A percentile compares a stretch with the other conserved stretches of the same genome.
Conservation (phyloP, 2,113 vertebrate species). For the Salminus brasiliensis region DNA sequence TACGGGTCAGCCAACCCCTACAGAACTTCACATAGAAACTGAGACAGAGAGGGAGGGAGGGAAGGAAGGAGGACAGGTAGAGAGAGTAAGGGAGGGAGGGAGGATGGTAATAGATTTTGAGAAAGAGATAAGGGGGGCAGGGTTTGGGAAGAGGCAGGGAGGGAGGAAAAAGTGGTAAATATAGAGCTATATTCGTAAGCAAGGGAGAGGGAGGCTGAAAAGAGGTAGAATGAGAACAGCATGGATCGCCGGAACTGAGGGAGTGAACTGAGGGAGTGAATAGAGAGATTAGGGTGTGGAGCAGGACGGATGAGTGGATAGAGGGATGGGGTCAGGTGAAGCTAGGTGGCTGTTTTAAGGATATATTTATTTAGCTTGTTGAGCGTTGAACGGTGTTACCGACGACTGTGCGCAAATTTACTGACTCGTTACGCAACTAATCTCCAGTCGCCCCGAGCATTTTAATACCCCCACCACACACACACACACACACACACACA, state of each 20-base stretch:
- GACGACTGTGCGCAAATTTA: slow-evolving; percentile 53
- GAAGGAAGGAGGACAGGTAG: background rate
- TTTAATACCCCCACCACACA: background rate
- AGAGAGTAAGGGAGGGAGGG: background rate
- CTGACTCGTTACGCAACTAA: slow-evolving; percentile 41
- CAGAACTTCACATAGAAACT: slow-evolving; percentile 77
- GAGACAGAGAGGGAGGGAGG: background rate
- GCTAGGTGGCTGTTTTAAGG: slow-evolving; percentile 44
- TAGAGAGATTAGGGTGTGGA: background rate
- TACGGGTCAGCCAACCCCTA: slow-evolving; percentile 80
- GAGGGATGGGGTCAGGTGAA: background rate
- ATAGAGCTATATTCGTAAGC: too few relatives aligned
- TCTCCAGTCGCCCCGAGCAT: slow-evolving; percentile 30
- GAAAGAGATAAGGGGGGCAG: too few relatives aligned
- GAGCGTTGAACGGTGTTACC: slow-evolving; percentile 49
- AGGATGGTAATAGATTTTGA: too few relatives aligned
- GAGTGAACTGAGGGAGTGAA: background rate
- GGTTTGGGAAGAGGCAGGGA: too few relatives aligned
- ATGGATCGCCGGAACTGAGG: too few relatives aligned
- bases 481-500: background rate
- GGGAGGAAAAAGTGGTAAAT: background rate
- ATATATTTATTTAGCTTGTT: slow-evolving; percentile 49
- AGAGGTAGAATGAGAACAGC: background rate
- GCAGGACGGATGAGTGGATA: background rate
- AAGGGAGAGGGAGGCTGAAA: background rate